Conservation (phyloP, 2,113 vertebrate species). For the Crotalus horridus region DNA sequence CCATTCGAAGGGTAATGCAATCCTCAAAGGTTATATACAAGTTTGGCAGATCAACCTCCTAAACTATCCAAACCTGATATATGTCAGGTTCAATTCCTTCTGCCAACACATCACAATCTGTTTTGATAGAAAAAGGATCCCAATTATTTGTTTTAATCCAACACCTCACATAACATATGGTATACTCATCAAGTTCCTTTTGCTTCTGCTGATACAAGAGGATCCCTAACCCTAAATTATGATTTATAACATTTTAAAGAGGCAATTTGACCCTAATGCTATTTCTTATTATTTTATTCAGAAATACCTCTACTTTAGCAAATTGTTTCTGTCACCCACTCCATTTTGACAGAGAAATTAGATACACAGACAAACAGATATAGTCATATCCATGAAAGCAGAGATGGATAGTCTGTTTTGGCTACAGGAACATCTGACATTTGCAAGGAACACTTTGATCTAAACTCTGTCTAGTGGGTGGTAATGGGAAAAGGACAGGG, state of each 20-base stretch:
- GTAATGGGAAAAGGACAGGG: not conserved
- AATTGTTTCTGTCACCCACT: not conserved
- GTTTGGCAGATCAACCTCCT: conserved; percentile 36
- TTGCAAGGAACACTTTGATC: not conserved
- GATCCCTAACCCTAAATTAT: not conserved
- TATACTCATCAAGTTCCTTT: conserved; percentile 59
- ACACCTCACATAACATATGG: conserved; percentile 65
- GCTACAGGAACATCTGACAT: not conserved
- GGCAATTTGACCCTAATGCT: conserved; percentile 10
- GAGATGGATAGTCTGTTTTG: not conserved
- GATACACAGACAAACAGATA: not conserved
- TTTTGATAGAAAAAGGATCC: conserved; percentile 60
- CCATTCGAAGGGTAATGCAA: conserved; percentile 28
- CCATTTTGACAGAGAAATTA: not conserved
- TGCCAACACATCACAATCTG: conserved; percentile 59
- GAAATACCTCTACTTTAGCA: not conserved
- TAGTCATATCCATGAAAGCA: not conserved
- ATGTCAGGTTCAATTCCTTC: conserved; percentile 58
- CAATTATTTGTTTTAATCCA: conserved; percentile 71
- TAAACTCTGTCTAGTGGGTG: not conserved
- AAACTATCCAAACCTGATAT: conserved; percentile 57
- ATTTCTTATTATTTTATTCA: not conserved
- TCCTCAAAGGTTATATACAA: conserved; percentile 45
- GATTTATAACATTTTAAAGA: conserved; percentile 10
- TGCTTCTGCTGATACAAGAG: conserved; percentile 53